These are phyloP conservation scores for Meiosimyza decipiens DNA, from an alignment of 2,888 invertebrate species.

Conservation along the genomic window DNA sequence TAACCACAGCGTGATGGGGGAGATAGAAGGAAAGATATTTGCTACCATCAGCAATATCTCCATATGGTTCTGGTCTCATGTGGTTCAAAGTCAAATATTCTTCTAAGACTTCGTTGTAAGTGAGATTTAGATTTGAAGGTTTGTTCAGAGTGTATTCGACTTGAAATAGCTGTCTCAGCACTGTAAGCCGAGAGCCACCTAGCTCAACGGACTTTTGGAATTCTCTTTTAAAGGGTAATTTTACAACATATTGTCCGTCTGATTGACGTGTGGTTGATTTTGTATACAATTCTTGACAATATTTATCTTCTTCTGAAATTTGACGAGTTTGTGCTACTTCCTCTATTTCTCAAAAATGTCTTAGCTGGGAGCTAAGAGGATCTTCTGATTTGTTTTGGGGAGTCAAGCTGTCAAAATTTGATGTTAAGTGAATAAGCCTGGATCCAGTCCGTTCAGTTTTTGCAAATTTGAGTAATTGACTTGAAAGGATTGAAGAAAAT, in stretches of 20 bases:
- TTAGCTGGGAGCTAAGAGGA: not conserved
- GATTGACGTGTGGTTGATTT: not conserved
- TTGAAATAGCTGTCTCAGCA: not conserved
- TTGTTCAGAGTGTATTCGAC: not conserved
- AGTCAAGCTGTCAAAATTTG: no score
- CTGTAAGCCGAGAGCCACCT: not conserved
- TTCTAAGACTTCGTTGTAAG: not conserved
- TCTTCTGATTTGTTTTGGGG: no score
- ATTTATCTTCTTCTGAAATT: not conserved
- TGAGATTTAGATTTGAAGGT: not conserved
- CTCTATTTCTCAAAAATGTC: no score
- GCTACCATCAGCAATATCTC: not conserved
- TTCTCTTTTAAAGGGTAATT: not conserved
- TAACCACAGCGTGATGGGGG: conserved; percentile 2
- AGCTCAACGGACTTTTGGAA: not conserved
- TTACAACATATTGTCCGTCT: not conserved
- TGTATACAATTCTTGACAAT: not conserved
- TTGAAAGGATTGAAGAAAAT: not conserved
- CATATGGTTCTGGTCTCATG: not conserved
- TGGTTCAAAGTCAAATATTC: not conserved
- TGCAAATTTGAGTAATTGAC: no score
- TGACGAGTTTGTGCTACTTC: not conserved
- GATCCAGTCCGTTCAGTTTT: no score
- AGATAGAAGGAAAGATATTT: not conserved
- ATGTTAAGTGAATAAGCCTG: no score